Conservation (phyloP, 2,888 invertebrate species). For the Cheilosia vulpina region DNA sequence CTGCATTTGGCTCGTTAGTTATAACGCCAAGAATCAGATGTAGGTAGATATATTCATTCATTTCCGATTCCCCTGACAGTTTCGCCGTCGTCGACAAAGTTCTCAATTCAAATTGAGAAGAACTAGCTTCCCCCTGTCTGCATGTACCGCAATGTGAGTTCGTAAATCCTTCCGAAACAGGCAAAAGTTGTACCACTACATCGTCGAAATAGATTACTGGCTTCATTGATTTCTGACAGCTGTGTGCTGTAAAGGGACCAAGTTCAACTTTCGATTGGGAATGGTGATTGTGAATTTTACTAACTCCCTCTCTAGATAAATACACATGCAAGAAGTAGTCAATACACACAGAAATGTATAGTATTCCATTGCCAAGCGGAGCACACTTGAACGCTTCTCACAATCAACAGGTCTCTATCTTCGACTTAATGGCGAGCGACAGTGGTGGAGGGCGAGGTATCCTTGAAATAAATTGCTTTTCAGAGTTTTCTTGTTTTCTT, state of each 20-base stretch:
- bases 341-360: not conserved
- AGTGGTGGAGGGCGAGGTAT: slow-evolving; percentile 43
- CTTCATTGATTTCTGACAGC: slow-evolving; percentile 57
- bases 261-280: not conserved
- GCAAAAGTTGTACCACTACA: slow-evolving; percentile 36
- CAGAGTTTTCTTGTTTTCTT: slow-evolving; percentile 14
- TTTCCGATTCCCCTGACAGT: not conserved
- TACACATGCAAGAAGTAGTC: too few species aligned
- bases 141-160: not conserved
- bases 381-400: slow-evolving; percentile 32
- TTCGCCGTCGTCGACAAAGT: not conserved
- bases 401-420: slow-evolving; percentile 67
- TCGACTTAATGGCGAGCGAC: slow-evolving; percentile 41
- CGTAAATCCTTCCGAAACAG: slow-evolving; percentile 10
- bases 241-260: not conserved
- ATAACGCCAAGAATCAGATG: not conserved
- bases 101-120: slow-evolving; percentile 34
- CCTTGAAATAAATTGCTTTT: slow-evolving; percentile 73
- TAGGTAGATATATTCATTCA: too few species aligned
- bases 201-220: slow-evolving; percentile 44
- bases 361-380: slow-evolving; percentile 27
- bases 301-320: too few species aligned
- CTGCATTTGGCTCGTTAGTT: not conserved
- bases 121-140: not conserved
- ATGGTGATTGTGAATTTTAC: too few species aligned